Evolutionary conservation across 2,797 vertebrate species (phyloP), one percentile per base, ranked within the genome.

Genomic region (Distichodus sexfasciatus): DNA sequence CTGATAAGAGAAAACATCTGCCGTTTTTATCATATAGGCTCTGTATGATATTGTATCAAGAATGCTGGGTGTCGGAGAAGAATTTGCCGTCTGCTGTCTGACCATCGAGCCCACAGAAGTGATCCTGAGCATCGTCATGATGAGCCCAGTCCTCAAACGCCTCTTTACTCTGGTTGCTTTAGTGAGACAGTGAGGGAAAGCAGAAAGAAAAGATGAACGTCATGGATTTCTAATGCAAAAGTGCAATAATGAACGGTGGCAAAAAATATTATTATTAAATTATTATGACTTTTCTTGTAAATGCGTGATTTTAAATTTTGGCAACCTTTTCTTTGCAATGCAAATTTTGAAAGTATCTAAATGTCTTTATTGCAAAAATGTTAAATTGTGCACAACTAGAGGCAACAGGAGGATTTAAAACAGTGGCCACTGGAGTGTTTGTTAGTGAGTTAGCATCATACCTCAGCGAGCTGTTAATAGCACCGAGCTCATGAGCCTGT

Each of bases 81-180:
- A 23, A n/a, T 3, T 9, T 44, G 11, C 6, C 23, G 33, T n/a
- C n/a, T 12, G 29, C 23, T 19, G n/a, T 1, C 89, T 93, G 89
- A 98, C 96, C 96, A 33, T 98, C 96, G 61, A 96, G 91, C 79
- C 95, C 96, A 85, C 96, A 98, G 88, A 98, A 98, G 76, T 97
- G 91, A 79, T 98, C 96, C 87, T 97, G 95, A 50, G 96, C 95
- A 41, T 98, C 95, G 61, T 98, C 96, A 0, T 98, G 95, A 83
- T 95, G 92, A 61, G 95, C 94, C 96, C 96, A 98, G 86, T 96
- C 95, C 75, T 90, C 95, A 71, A 98, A 98, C 41, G 96, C 96
- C 86, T 96, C 89, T 85, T 95, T 97, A 81, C 90, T 98, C 90
- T 93, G 95, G 84, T 94, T 93, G 87, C 96, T 98, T 81, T 74